A percentile compares a stretch with the other conserved stretches of the same genome.
These are phyloP conservation scores for Pseudoips prasinana DNA, from an alignment of 2,888 invertebrate species.

Conservation along the genomic window DNA sequence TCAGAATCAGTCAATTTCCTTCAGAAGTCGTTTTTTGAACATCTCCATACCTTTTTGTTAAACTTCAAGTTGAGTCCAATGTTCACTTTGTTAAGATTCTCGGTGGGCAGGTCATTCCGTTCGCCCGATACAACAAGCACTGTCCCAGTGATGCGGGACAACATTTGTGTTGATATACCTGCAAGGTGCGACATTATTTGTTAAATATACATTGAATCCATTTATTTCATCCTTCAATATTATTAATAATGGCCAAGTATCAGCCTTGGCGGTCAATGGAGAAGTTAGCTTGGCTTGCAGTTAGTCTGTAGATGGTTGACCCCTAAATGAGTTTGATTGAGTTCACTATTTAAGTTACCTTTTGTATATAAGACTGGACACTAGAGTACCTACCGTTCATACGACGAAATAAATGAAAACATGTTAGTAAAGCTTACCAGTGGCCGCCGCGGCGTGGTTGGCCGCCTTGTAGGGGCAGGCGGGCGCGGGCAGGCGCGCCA, in stretches of 20 bases:
- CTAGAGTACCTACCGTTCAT: too few species aligned
- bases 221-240: too few species aligned
- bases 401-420: too few species aligned
- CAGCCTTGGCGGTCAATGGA: too few species aligned
- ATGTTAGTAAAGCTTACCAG: constrained; percentile 73
- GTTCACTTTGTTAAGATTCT: constrained; percentile 84
- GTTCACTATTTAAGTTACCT: neutral
- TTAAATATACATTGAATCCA: too few species aligned
- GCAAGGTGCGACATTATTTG: constrained; percentile 35
- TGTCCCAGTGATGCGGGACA: constrained; percentile 94
- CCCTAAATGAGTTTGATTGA: neutral
- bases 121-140: constrained; percentile 85
- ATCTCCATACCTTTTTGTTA: constrained; percentile 88
- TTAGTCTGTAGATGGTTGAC: too few species aligned
- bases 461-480: constrained; percentile 77
- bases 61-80: constrained; percentile 96
- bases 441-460: constrained; percentile 80
- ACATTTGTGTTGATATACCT: constrained; percentile 85
- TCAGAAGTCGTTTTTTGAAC: too few species aligned
- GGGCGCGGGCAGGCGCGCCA: constrained; percentile 47
- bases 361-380: too few species aligned
- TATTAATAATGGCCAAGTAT: too few species aligned
- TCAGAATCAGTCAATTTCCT: too few species aligned
- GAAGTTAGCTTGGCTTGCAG: too few species aligned
- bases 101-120: constrained; percentile 69